Evolutionary conservation across 2,888 invertebrate species (phyloP).

Genomic region (Venusia cambrica): DNA sequence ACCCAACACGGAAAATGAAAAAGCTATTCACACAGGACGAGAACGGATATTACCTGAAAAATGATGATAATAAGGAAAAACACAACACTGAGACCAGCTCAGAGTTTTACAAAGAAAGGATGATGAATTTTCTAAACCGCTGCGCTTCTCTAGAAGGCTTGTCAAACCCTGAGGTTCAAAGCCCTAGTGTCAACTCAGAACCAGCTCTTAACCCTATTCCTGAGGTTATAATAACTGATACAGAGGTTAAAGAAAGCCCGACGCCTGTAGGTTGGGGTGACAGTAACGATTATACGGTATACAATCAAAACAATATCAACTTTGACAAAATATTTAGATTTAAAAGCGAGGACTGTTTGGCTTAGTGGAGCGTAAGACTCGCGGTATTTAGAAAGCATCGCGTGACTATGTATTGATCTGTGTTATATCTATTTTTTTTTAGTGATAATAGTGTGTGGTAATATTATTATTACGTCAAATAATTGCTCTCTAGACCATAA

Average conservation of each 20-base stretch:
- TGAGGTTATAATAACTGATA: slow-evolving; percentile 42
- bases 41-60: slow-evolving; percentile 66
- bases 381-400: slow-evolving; percentile 20
- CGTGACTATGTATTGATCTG: slow-evolving; percentile 5
- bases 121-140: slow-evolving; percentile 68
- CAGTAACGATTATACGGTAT: slow-evolving; percentile 61
- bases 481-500: too few species aligned
- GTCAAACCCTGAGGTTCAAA: slow-evolving; percentile 54
- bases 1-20: slow-evolving; percentile 77
- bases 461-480: too few species aligned
- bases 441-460: too few species aligned
- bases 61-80: slow-evolving; percentile 68
- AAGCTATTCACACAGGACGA: slow-evolving; percentile 73
- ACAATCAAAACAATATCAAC: slow-evolving; percentile 71
- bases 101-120: slow-evolving; percentile 69
- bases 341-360: slow-evolving; percentile 37
- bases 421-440: slow-evolving; percentile 4
- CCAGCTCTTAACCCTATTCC: slow-evolving; percentile 54
- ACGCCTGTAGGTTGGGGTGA: slow-evolving; percentile 72
- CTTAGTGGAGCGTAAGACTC: slow-evolving; percentile 10
- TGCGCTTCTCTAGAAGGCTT: slow-evolving; percentile 62
- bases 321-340: slow-evolving; percentile 68
- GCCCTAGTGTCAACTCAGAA: slow-evolving; percentile 60
- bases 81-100: slow-evolving; percentile 63
- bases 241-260: slow-evolving; percentile 30